phyloP scores from a whole-genome alignment of 2,113 vertebrate species.

The Sphaerodactylus townsendi region DNA sequence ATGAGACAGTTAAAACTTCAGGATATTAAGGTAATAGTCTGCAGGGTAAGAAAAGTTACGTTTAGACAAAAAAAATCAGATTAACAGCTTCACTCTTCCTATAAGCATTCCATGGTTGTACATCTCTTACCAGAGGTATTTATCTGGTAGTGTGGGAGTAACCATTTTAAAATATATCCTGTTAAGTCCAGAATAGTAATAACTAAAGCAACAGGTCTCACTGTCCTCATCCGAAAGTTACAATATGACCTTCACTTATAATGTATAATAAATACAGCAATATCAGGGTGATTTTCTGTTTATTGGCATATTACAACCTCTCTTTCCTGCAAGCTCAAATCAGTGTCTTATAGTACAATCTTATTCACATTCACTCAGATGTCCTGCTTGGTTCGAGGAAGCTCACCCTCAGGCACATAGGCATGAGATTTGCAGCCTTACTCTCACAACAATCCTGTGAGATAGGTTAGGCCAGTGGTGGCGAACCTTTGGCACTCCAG shows the following conservation, averaged over 20 bases:
- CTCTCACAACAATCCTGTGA: neutral
- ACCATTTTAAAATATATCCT: neutral
- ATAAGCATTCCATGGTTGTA: neutral
- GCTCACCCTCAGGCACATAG: too few relatives aligned
- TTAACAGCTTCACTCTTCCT: neutral
- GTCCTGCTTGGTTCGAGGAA: too few relatives aligned
- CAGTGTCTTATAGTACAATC: too few relatives aligned
- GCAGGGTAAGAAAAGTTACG: neutral
- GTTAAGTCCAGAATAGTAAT: neutral
- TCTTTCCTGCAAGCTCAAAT: neutral
- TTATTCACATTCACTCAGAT: too few relatives aligned
- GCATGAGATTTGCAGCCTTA: neutral
- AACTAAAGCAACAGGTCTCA: neutral
- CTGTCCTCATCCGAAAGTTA: neutral
- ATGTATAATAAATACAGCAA: neutral
- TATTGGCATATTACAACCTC: neutral
- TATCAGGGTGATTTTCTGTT: neutral
- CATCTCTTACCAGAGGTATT: neutral
- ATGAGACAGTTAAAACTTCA: neutral
- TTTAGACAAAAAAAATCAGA: neutral
- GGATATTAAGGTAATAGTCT: neutral
- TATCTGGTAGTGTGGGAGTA: neutral
- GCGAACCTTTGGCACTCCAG: too few relatives aligned
- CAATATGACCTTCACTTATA: neutral
- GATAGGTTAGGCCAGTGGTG: too few relatives aligned